phyloP scores from a whole-genome alignment of 2,113 vertebrate species.

The rabbit (Oryctolagus cuniculus) region DNA sequence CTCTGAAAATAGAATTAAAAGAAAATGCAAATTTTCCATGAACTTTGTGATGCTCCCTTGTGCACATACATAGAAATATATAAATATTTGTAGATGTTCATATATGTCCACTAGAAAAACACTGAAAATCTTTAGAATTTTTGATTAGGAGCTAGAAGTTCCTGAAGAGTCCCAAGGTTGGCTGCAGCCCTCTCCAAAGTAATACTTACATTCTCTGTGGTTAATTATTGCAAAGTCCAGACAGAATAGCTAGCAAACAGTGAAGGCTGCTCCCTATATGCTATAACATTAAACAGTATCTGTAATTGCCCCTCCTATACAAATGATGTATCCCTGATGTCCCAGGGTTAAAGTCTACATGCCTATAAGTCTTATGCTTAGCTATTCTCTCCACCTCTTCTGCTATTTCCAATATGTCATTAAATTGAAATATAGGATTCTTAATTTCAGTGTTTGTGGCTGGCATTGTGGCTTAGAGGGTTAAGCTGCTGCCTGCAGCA shows the following conservation, averaged over 20 bases:
- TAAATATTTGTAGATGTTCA: no score
- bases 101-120: no score
- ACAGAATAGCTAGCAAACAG: background rate
- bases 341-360: background rate
- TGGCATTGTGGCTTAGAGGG: no score
- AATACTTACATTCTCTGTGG: background rate
- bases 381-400: background rate
- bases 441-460: background rate
- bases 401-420: background rate
- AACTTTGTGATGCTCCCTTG: no score
- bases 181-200: background rate
- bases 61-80: no score
- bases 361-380: background rate
- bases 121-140: background rate
- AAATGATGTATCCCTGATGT: background rate
- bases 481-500: no score
- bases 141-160: background rate
- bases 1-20: background rate
- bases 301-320: background rate
- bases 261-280: background rate
- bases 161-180: background rate
- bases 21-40: no score
- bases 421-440: background rate
- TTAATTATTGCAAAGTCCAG: background rate
- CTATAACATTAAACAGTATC: background rate